Conservation (phyloP, 2,113 vertebrate genomes). For the Ochotona curzoniae region DNA sequence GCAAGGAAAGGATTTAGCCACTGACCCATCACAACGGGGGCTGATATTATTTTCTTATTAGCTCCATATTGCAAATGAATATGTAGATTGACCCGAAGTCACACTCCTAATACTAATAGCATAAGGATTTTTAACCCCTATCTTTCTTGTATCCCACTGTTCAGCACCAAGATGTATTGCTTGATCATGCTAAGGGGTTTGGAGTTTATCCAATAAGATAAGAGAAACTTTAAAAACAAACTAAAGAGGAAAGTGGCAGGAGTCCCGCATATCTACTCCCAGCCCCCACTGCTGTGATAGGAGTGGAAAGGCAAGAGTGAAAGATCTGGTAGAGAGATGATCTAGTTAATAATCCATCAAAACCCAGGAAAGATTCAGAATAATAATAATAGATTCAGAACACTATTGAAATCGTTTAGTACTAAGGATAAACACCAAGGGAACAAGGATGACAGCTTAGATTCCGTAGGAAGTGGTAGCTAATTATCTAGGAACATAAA, state of each 20-base stretch:
- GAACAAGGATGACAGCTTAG: neutral
- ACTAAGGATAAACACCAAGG: neutral
- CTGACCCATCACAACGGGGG: too few species aligned
- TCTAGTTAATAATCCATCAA: conserved; percentile 60
- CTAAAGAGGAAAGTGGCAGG: conserved; percentile 25
- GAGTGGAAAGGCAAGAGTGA: neutral
- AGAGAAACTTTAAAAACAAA: neutral
- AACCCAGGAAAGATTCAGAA: conserved; percentile 40
- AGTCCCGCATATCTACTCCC: neutral
- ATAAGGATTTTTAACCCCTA: neutral
- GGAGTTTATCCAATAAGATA: neutral
- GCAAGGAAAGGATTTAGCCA: too few species aligned
- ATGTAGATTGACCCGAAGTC: neutral
- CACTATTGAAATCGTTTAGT: too few species aligned
- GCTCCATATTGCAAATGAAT: conserved; percentile 27
- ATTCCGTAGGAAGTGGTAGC: neutral
- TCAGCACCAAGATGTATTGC: neutral
- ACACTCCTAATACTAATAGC: neutral
- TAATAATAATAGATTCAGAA: neutral
- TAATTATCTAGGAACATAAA: neutral
- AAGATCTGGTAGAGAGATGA: neutral
- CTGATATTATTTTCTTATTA: neutral
- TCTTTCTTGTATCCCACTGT: neutral
- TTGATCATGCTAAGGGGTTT: neutral
- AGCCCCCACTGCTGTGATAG: neutral